Base-by-base conservation (phyloP, 1,140 invertebrate species). In the Chlorops oryzae region DNA sequence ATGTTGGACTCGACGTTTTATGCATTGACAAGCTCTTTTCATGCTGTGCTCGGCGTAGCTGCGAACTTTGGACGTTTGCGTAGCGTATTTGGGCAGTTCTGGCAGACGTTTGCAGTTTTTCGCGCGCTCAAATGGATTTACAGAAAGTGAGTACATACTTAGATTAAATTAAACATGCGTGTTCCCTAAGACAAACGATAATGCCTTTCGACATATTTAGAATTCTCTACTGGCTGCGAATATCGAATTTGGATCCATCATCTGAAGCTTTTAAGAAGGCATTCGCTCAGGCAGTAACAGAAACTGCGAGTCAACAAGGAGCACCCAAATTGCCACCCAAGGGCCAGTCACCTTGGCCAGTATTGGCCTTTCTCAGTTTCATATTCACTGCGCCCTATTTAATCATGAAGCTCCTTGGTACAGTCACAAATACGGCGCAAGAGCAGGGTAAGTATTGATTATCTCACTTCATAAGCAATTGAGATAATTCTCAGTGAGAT, bases 1-100 rank as follows among this genome's bases (percentile, higher is more conserved):
- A 96, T 98, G 89, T 73, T 98, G 24, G 95, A 97, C 63, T 96
- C 92, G 13, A 96, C 94, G 51, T 96, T 93, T 70, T 86, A 90
- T 73, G 93, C 95, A 17, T 80, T 98, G 59, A 90, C 93, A 12
- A 95, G 86, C 72, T 96, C 94, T 5, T 98, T 98, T 70, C 78
- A 89, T 63, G 94, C 95, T 37, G 90, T 98, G 56, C 75, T 98
- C 27, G 91, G 92, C 44, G 93, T 98, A 2, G 93, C 93, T 25
- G 92, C 98, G 56, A 95, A 96, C 74, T 87, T 98, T 74, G 85
- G 87, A 5, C 75, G 87, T 55, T 71, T 97, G 43, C 81, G 88
- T 47, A 80, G 81, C 10, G 82, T 95, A 56, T 84, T 97, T 63
- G 81, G 82, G 18, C 85, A 91, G 56, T 79, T 96, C 49, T 84